Percentiles rank a stretch among this genome's conserved stretches.
Conservation (phyloP, 2,113 vertebrate species). For the Antigone vipio region DNA sequence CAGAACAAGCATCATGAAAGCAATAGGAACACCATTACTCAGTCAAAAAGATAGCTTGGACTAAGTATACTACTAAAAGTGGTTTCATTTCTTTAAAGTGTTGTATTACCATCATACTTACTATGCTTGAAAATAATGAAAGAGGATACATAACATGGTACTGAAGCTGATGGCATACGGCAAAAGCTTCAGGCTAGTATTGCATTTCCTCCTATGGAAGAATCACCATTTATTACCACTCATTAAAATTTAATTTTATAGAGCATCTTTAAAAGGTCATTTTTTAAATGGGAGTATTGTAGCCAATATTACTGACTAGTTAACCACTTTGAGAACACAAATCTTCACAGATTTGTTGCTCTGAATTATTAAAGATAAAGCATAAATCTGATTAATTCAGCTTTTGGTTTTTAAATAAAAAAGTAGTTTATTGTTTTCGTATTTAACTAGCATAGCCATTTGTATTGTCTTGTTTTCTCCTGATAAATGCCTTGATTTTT, state of each 20-base stretch:
- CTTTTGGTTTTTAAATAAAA: neutral
- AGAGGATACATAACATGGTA: neutral
- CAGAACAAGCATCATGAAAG: neutral
- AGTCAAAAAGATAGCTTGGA: neutral
- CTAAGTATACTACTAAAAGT: neutral
- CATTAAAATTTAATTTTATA: constrained; percentile 69
- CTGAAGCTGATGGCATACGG: neutral
- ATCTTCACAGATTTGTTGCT: constrained; percentile 12
- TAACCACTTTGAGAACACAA: constrained; percentile 38
- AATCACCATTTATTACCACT: constrained; percentile 53
- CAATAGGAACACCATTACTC: neutral
- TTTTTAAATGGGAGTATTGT: constrained; percentile 36
- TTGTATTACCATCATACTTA: neutral
- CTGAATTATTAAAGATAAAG: constrained; percentile 23
- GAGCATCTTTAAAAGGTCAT: constrained; percentile 64
- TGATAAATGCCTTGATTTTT: neutral
- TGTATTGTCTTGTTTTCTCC: neutral
- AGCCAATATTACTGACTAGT: constrained; percentile 28
- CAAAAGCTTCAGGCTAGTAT: constrained; percentile 23
- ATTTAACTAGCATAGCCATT: neutral
- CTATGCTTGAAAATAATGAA: neutral
- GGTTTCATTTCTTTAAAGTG: neutral
- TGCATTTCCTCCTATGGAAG: constrained; percentile 40
- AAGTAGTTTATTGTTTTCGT: neutral
- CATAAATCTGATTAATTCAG: neutral